phyloP scores from a whole-genome alignment of 1,140 invertebrate species.

The Trichomalopsis sarcophagae region DNA sequence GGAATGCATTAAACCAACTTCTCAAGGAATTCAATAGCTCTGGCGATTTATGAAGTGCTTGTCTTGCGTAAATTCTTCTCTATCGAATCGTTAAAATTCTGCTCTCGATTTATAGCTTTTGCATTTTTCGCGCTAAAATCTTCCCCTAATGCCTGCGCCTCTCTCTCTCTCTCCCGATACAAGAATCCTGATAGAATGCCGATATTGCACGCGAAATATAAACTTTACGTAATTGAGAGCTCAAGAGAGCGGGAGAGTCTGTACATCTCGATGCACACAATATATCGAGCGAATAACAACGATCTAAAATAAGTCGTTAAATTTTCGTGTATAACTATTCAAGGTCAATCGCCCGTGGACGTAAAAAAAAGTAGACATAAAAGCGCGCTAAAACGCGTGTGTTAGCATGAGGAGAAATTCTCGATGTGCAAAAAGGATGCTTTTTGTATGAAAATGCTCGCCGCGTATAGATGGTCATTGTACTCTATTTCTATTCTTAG shows the following conservation, averaged over 20 bases:
- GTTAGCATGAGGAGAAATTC: neutral
- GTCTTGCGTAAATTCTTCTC: slow-evolving; percentile 49
- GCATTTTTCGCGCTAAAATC: slow-evolving; percentile 31
- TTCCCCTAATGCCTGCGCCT: neutral
- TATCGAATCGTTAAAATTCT: slow-evolving; percentile 50
- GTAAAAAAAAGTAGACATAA: no score
- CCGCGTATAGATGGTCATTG: slow-evolving; percentile 53
- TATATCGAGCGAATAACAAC: neutral
- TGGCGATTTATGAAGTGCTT: slow-evolving; percentile 52
- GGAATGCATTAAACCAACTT: slow-evolving; percentile 49
- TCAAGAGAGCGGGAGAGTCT: no score
- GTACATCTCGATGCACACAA: neutral
- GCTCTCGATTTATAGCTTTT: slow-evolving; percentile 41
- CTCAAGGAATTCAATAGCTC: slow-evolving; percentile 42
- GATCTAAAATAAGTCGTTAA: neutral
- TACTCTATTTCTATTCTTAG: slow-evolving; percentile 58
- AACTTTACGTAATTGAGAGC: neutral
- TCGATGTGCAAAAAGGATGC: slow-evolving; percentile 5
- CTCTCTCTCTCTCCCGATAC: neutral
- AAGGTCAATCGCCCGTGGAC: no score
- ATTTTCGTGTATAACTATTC: no score
- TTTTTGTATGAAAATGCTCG: slow-evolving; percentile 46
- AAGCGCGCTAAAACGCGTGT: no score
- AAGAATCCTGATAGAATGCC: slow-evolving; percentile 45
- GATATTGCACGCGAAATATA: slow-evolving; percentile 31